Conservation (phyloP, 2,113 vertebrate genomes). For the Amazona guildingii region DNA sequence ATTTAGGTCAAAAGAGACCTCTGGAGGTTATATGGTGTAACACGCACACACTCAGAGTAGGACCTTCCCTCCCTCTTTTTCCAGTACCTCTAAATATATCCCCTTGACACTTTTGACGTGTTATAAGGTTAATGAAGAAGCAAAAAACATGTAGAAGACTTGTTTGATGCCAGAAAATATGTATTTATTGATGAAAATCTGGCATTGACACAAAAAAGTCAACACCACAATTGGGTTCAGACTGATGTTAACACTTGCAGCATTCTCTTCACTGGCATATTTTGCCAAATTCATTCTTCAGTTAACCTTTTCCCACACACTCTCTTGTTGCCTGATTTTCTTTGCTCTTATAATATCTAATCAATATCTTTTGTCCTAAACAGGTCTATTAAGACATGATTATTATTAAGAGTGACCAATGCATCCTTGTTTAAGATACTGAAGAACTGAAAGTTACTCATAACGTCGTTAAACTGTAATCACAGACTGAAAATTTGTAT, state of each 20-base stretch:
- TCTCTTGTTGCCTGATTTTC: not conserved
- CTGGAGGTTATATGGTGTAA: not conserved
- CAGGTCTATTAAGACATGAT: not conserved
- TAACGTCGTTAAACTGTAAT: not conserved
- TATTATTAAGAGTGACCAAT: conserved; percentile 1
- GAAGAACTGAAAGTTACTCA: not conserved
- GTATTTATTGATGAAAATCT: not conserved
- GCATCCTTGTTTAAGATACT: not conserved
- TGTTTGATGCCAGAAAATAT: not conserved
- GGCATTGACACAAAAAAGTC: not conserved
- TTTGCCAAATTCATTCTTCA: conserved; percentile 13
- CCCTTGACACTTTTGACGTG: not conserved
- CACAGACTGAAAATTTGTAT: not conserved
- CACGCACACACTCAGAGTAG: not conserved
- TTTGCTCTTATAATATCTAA: not conserved
- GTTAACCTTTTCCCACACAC: not conserved
- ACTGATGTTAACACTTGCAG: not conserved
- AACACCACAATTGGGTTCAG: not conserved
- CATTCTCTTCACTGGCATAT: not conserved
- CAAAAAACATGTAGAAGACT: not conserved
- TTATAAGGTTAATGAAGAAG: not conserved
- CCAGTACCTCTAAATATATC: not conserved
- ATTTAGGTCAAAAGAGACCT: not conserved
- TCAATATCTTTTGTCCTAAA: not conserved
- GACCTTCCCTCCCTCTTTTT: not conserved